Conservation (phyloP, 2,888 invertebrate genomes). For the Cheilosia vernalis region DNA sequence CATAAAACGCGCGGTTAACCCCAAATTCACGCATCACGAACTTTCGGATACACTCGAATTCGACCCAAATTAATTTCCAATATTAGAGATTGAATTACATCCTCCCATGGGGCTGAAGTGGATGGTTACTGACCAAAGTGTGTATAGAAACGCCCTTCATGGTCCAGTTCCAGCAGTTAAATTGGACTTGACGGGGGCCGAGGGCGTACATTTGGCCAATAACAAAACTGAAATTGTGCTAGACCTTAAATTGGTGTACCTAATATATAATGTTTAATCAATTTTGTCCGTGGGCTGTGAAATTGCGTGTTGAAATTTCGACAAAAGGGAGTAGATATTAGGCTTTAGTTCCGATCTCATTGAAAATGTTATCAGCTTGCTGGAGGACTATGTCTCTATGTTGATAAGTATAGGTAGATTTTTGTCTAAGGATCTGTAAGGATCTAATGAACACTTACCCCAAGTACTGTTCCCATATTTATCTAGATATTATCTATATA, state of each 20-base stretch:
- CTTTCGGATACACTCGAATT: constrained; percentile 31
- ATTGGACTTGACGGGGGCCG: constrained; percentile 17
- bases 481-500: no score
- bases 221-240: constrained; percentile 8
- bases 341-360: no score
- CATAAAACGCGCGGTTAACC: constrained; percentile 43
- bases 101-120: constrained; percentile 36
- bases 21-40: constrained; percentile 59
- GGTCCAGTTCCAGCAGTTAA: constrained; percentile 8
- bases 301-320: constrained; percentile 44
- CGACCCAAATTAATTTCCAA: constrained; percentile 65
- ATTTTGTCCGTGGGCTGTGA: constrained; percentile 51
- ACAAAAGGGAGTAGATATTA: no score
- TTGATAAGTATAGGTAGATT: no score
- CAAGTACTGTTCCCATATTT: no score
- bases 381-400: no score
- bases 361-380: no score
- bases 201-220: constrained; percentile 27
- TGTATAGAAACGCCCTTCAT: constrained; percentile 17
- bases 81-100: constrained; percentile 66
- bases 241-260: constrained; percentile 38
- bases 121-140: neutral
- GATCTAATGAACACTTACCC: no score
- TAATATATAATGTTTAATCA: constrained; percentile 52
- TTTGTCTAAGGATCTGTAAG: no score